Percentiles rank a stretch among this genome's conserved stretches.
These are phyloP conservation scores for Pristionchus entomophagus DNA, from an alignment of 2,888 invertebrate genomes.

Conservation along the genomic window DNA sequence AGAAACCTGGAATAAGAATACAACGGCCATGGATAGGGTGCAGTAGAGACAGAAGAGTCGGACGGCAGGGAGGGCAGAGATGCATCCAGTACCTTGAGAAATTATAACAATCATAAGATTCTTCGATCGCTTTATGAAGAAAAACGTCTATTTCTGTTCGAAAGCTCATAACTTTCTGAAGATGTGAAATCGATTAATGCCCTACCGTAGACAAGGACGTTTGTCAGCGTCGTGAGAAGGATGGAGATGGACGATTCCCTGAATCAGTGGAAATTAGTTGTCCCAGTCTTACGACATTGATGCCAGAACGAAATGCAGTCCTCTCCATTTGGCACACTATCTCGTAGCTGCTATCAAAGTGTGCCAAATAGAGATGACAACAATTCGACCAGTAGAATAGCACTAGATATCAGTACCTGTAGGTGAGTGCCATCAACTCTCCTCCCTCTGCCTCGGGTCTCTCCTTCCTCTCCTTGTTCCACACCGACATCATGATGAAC, in stretches of 20 bases:
- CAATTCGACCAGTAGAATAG: too few relatives aligned
- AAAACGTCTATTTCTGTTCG: too few relatives aligned
- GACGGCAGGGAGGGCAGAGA: conserved; percentile 43
- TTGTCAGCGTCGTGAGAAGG: conserved; percentile 38
- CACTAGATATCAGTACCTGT: too few relatives aligned
- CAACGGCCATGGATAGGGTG: conserved; percentile 38
- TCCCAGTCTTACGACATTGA: too few relatives aligned
- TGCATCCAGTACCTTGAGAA: conserved; percentile 24
- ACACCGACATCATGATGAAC: conserved; percentile 46
- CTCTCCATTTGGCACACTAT: too few relatives aligned
- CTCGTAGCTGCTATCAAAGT: too few relatives aligned
- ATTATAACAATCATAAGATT: neutral
- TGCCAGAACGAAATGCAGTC: too few relatives aligned
- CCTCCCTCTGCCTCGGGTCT: neutral
- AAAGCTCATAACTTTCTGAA: neutral
- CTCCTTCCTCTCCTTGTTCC: conserved; percentile 18
- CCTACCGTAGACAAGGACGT: conserved; percentile 36
- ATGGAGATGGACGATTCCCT: conserved; percentile 44
- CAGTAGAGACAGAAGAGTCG: conserved; percentile 44
- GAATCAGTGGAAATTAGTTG: too few relatives aligned
- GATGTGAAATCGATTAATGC: neutral
- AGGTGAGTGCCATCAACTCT: conserved; percentile 23
- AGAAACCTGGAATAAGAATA: conserved; percentile 37
- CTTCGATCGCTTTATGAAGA: neutral
- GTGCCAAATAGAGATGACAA: too few relatives aligned